Evolutionary conservation across 2,797 vertebrate species (phyloP).

Genomic region (Phyllotis vaccarum): DNA sequence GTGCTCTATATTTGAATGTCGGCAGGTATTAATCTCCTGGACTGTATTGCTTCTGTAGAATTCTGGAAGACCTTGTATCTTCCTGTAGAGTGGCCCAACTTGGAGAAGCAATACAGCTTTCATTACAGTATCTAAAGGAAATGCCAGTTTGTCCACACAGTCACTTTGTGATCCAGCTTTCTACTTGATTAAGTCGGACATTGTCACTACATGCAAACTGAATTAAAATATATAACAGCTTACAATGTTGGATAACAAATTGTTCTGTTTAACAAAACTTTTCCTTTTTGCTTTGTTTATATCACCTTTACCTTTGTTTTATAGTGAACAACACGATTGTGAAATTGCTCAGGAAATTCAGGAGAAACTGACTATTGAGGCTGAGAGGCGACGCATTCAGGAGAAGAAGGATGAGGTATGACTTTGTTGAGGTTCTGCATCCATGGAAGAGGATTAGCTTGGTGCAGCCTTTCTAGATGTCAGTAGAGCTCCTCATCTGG

Average conservation of each 20-base stretch:
- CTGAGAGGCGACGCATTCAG: slow-evolving; percentile 92
- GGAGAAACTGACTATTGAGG: slow-evolving; percentile 95
- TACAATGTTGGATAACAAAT: not conserved
- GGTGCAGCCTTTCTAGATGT: not conserved
- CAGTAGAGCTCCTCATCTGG: not conserved
- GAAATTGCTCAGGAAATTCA: slow-evolving; percentile 98
- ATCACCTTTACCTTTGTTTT: slow-evolving; percentile 66
- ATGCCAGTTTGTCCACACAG: not conserved
- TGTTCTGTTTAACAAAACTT: not conserved
- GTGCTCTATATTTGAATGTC: not conserved
- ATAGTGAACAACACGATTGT: slow-evolving; percentile 94
- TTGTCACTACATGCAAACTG: not conserved
- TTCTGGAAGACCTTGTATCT: not conserved
- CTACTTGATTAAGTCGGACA: not conserved
- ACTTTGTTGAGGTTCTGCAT: not conserved
- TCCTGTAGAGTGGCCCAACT: not conserved
- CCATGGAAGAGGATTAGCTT: not conserved
- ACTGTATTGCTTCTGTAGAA: not conserved
- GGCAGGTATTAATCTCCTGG: not conserved
- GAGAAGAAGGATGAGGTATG: slow-evolving; percentile 97
- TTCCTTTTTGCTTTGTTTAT: not conserved
- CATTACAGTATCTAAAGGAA: not conserved
- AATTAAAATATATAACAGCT: not conserved
- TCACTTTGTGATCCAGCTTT: slow-evolving; percentile 10
- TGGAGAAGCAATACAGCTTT: not conserved